Base-by-base conservation (phyloP, 1,140 invertebrate genomes). In the Neodiprion virginianus region DNA sequence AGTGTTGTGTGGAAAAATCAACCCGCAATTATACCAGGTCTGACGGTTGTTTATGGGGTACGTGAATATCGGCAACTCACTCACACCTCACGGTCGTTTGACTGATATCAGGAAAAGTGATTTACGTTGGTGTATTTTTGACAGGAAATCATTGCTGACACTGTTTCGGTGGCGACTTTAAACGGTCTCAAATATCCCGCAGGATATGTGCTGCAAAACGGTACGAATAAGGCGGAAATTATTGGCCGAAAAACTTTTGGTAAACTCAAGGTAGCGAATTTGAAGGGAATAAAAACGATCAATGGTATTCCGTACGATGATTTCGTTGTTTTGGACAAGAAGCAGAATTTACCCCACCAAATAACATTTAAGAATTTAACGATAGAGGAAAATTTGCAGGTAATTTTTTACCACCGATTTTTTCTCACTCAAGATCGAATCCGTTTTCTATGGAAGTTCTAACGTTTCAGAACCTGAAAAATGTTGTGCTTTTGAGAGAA, bases 331-430 rank as follows among this genome's bases (percentile, higher is more conserved):
- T 47, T 84, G 2, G 48, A 78, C 48, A 76, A 67, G 14, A 72
- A 82, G 1, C 77, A 81, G 23, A 73, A 71, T 53, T 47, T 87
- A 1, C 40, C 77, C 4, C 1, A 81, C 28, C 53, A 79, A 72
- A 84, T 84, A 2, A 81, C 75, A 0, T 85, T 87, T 53, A 80
- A 86, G 14, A 77, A 86, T 76, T 67, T 86, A 49, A 75, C 65
- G 50, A 73, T 86, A 3, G 75, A 77, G 0, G 78, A 71, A 69
- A 73, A 28, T 53, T 47, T 85, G 0, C 50, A 77, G 77, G 84
- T 84, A 76, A 2, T 40, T 40, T 40, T 40, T 40, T 40, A 40
- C 28, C 28, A 40, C 5, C 28, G 5, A 40, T 5, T 40, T 40
- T 40, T 40, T 40, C 5, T 40, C 28, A 40, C 28, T 40, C 28